Evolutionary conservation across 2,113 vertebrate species (phyloP).

Genomic region (Prietella phreatophila): DNA sequence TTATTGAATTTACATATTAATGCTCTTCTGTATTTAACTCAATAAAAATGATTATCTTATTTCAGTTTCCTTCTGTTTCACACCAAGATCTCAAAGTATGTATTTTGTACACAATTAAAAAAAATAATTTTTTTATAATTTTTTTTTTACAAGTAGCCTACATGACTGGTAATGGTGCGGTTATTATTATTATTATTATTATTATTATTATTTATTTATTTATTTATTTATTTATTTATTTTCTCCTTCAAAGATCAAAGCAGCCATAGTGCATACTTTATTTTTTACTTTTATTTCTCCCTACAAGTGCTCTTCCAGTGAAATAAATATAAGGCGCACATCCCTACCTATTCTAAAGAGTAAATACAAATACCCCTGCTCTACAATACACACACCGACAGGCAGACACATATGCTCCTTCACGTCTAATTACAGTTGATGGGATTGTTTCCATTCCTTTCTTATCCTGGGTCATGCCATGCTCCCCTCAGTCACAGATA

Average conservation of each 20-base stretch:
- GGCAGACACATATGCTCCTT: background rate
- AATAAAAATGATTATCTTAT: background rate
- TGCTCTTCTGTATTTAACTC: background rate
- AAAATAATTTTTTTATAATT: no score
- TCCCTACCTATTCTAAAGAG: background rate
- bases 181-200: background rate
- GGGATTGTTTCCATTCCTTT: conserved; percentile 54
- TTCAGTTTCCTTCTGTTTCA: background rate
- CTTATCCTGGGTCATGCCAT: conserved; percentile 50
- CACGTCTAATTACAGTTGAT: conserved; percentile 47
- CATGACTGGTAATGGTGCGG: background rate
- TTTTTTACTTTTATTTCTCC: background rate
- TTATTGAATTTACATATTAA: background rate
- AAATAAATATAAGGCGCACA: background rate
- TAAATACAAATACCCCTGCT: background rate
- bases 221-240: no score
- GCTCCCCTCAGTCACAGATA: conserved; percentile 43
- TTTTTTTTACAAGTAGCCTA: background rate
- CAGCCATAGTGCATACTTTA: background rate
- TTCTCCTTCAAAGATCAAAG: background rate
- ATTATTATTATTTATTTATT: no score
- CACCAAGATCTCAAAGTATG: background rate
- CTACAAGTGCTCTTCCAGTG: background rate
- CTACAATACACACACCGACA: conserved; percentile 14
- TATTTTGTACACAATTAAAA: background rate